Base-by-base conservation (phyloP, 2,113 vertebrate genomes). In the Arothron firmamentum region DNA sequence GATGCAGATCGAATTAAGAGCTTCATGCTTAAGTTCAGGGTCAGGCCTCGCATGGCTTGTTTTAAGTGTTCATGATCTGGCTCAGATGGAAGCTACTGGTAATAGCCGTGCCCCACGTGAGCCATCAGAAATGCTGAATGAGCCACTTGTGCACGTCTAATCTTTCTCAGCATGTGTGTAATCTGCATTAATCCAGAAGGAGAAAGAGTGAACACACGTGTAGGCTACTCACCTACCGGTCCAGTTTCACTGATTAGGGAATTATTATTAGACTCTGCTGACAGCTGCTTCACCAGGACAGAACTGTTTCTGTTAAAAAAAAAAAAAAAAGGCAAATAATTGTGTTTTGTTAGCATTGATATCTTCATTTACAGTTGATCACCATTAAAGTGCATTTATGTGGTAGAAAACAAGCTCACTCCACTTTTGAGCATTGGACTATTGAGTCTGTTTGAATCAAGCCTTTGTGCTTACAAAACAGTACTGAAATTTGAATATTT, bases 261-360 rank as follows among this genome's bases (percentile, higher is more conserved):
- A 46, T 91, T 90, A 63, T 91, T 92, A 72, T 91, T 91, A 1
- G 80, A 74, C 63, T 90, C 87, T 13, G 48, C 34, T 15, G 79
- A 67, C 11, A 71, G 38, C 58, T 78, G 74, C 53, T 74, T 77
- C 34, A 55, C 19, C 19, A 56, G 45, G 21, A 70, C 14, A 34
- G 54, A 59, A 57, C 69, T 85, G 16, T 84, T 86, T 57, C 87
- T 90, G 78, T n/a, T 34, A 65, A n/a, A 42, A 64, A 12, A 57
- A 1, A 60, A 65, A n/a, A 42, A 64, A 12, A 57, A 1, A 60
- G 9, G 62, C 16, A 7, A 47, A 65, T 3, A 46, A 0, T 15
- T 13, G 17, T 49, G 47, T 49, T 45, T 16, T 45, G 43, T 45
- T 45, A 45, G 14, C 5, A 45, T 45, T 43, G 7, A 15, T 43